Conservation (phyloP, 2,888 invertebrate species). For the Stenodera caucasica region DNA sequence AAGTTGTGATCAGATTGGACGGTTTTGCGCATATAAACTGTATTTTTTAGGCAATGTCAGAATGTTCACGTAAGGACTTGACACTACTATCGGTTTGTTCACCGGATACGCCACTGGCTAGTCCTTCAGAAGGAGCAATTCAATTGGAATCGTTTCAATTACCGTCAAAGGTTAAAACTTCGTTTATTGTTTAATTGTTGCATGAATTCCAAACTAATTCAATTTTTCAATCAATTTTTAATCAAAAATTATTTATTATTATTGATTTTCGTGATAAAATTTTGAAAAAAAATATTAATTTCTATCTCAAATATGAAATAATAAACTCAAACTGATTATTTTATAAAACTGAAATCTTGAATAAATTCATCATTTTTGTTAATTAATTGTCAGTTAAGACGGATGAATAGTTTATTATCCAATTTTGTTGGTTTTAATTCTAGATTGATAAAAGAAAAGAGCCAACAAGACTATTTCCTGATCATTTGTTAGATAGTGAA, state of each 20-base stretch:
- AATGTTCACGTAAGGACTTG: conserved; percentile 62
- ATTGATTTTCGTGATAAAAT: no score
- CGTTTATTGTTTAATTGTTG: conserved; percentile 4
- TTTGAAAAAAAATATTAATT: no score
- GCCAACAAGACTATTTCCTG: conserved; percentile 45
- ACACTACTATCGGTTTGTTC: conserved; percentile 56
- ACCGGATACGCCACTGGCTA: conserved; percentile 55
- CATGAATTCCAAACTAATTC: not conserved
- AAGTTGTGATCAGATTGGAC: not conserved
- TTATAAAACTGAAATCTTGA: no score
- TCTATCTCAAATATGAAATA: no score
- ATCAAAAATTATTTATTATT: no score
- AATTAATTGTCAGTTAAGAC: no score
- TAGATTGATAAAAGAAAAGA: conserved; percentile 16
- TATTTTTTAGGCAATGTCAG: conserved; percentile 59
- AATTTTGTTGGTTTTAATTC: conserved; percentile 6
- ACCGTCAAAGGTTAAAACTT: conserved; percentile 44
- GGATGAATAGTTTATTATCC: conserved; percentile 9
- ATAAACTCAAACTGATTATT: no score
- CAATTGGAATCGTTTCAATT: conserved; percentile 46
- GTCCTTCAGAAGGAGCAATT: conserved; percentile 50
- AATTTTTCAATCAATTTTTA: not conserved
- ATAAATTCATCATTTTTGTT: no score
- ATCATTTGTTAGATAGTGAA: conserved; percentile 55
- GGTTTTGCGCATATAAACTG: not conserved